These are phyloP conservation scores for Brevimyrus niger DNA, from an alignment of 2,113 vertebrate genomes.

Conservation along the genomic window DNA sequence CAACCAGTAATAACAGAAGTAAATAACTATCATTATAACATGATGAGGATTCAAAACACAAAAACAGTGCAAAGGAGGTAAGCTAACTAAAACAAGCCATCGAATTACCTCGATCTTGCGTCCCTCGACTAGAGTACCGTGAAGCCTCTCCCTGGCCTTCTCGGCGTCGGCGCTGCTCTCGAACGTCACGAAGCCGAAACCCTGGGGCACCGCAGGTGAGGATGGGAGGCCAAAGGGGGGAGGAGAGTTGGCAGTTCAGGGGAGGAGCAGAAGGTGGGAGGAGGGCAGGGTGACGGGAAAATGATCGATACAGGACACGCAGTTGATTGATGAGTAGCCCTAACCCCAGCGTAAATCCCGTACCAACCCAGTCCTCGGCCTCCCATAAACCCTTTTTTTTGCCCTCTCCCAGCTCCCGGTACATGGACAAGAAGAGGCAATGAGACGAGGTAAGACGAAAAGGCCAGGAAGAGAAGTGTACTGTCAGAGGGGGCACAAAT, in stretches of 20 bases:
- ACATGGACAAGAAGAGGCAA: background rate
- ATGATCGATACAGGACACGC: conserved; percentile 5
- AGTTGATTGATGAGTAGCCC: background rate
- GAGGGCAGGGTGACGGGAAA: background rate
- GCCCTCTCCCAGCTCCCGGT: background rate
- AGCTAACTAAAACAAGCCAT: background rate
- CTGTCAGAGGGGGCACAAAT: no score
- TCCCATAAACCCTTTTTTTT: background rate
- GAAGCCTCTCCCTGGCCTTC: conserved; percentile 95
- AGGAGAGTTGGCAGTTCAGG: background rate
- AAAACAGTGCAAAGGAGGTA: background rate
- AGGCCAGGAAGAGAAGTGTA: background rate
- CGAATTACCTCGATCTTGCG: conserved; percentile 94
- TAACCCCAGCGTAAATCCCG: background rate
- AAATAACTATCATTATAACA: conserved; percentile 13
- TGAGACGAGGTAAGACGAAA: background rate
- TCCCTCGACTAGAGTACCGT: conserved; percentile 98
- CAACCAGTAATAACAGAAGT: background rate
- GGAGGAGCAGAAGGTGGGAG: background rate
- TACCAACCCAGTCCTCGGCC: background rate
- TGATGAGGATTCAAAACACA: background rate
- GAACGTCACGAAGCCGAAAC: conserved; percentile 99
- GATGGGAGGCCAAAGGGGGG: background rate
- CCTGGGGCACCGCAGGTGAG: conserved; percentile 56
- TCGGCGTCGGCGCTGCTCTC: conserved; percentile 95